These are phyloP conservation scores for Agraylea sexmaculata DNA, from an alignment of 1,140 invertebrate species.

Conservation along the genomic window DNA sequence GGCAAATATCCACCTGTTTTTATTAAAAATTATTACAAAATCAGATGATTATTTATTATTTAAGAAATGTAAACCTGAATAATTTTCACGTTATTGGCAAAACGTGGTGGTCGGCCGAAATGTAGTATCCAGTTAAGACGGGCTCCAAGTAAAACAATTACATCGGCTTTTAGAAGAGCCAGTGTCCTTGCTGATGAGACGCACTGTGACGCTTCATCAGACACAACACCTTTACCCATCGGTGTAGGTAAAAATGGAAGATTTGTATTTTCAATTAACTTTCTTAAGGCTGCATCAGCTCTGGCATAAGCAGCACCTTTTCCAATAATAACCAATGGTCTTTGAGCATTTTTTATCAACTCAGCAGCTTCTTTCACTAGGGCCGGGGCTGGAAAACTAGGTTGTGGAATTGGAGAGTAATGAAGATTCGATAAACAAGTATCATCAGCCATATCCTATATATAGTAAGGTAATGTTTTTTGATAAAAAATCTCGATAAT, in stretches of 20 bases:
- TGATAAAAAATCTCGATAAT: background rate
- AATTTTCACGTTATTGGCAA: conserved; percentile 68
- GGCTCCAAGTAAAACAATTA: conserved; percentile 80
- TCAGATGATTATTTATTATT: background rate
- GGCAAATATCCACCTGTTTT: conserved; percentile 77
- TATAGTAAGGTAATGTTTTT: background rate
- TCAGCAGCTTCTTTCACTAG: conserved; percentile 57
- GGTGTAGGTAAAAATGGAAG: conserved; percentile 89
- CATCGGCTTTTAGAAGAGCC: conserved; percentile 78
- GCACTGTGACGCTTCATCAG: conserved; percentile 66
- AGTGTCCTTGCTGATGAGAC: conserved; percentile 75
- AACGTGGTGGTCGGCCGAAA: conserved; percentile 84
- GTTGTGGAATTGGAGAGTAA: conserved; percentile 46
- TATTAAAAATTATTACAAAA: too few species aligned
- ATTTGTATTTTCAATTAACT: conserved; percentile 57
- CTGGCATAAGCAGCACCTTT: conserved; percentile 81
- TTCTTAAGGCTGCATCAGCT: conserved; percentile 58
- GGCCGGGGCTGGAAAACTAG: conserved; percentile 52
- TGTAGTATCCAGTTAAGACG: conserved; percentile 96
- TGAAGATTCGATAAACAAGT: conserved; percentile 6
- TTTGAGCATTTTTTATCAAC: conserved; percentile 56
- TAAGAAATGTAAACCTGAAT: conserved; percentile 56
- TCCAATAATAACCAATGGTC: conserved; percentile 83
- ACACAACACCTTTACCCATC: conserved; percentile 92
- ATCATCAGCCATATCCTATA: conserved; percentile 20